A percentile compares a stretch with the other conserved stretches of the same genome.
These are phyloP conservation scores for Catostylus mosaicus DNA, from an alignment of 30 jellyfish, hydroid and myxozoan species.

Conservation along the genomic window DNA sequence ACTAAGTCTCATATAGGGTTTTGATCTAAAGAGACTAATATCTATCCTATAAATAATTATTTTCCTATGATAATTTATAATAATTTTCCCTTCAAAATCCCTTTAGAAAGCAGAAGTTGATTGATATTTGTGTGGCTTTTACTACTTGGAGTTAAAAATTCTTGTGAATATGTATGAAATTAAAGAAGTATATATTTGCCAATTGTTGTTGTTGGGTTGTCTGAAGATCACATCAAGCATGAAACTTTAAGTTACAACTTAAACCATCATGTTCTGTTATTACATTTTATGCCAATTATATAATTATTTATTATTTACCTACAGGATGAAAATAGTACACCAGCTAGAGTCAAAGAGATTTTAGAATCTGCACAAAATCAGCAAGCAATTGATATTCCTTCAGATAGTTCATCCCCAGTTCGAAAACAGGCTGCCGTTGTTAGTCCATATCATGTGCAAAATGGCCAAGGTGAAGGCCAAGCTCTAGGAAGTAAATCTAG, in stretches of 20 bases:
- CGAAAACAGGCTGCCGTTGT: conserved; percentile 69
- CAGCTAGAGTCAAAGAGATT: conserved; percentile 27
- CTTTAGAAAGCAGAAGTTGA: too few species aligned
- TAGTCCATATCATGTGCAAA: conserved; percentile 61
- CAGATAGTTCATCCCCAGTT: conserved; percentile 47
- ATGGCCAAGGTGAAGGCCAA: conserved; percentile 2
- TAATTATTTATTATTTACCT: not conserved
- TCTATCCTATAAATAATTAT: too few species aligned
- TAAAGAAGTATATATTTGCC: too few species aligned
- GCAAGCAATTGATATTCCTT: conserved; percentile 9
- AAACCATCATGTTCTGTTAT: not conserved
- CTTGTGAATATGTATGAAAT: not conserved
- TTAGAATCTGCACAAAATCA: conserved; percentile 2
- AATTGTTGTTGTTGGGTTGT: not conserved
- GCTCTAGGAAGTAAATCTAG: not conserved
- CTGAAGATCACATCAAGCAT: too few species aligned
- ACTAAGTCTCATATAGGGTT: too few species aligned
- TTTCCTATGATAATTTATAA: too few species aligned
- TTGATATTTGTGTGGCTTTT: too few species aligned
- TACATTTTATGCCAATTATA: too few species aligned
- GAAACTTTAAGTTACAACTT: too few species aligned
- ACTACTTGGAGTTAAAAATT: too few species aligned
- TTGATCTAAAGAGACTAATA: too few species aligned
- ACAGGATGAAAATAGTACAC: conserved; percentile 37
- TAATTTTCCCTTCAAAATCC: too few species aligned